phyloP scores from a whole-genome alignment of 1,140 invertebrate species.

The Berghia stephanieae region DNA sequence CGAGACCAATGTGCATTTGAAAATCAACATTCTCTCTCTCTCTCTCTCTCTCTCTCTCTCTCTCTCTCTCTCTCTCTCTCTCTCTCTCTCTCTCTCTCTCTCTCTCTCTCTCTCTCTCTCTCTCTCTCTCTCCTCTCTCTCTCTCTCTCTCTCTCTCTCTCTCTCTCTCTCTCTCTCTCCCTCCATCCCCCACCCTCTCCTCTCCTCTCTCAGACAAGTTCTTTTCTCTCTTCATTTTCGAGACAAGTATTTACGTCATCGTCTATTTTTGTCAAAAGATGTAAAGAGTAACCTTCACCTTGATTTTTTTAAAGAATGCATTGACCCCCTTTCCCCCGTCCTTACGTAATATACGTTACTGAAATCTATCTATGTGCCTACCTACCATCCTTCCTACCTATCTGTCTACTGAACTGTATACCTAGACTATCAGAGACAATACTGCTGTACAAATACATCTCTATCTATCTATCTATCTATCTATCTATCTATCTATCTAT shows the following conservation, averaged over 20 bases:
- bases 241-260: background rate
- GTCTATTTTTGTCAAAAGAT: background rate
- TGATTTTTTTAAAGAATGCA: too few species aligned
- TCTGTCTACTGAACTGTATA: too few species aligned
- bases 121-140: background rate
- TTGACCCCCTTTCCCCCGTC: background rate
- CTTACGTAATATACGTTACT: too few species aligned
- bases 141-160: background rate
- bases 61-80: background rate
- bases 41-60: background rate
- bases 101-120: conserved; percentile 3
- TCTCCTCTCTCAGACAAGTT: background rate
- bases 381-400: too few species aligned
- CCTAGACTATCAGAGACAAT: too few species aligned
- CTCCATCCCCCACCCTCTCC: background rate
- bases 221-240: too few species aligned
- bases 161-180: background rate
- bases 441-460: too few species aligned
- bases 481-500: too few species aligned
- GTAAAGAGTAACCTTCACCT: background rate
- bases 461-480: too few species aligned
- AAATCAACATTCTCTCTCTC: too few species aligned
- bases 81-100: conserved; percentile 5
- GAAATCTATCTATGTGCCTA: too few species aligned
- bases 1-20: too few species aligned